Base-by-base conservation (phyloP, 2,797 vertebrate genomes). In the Coendou prehensilis region DNA sequence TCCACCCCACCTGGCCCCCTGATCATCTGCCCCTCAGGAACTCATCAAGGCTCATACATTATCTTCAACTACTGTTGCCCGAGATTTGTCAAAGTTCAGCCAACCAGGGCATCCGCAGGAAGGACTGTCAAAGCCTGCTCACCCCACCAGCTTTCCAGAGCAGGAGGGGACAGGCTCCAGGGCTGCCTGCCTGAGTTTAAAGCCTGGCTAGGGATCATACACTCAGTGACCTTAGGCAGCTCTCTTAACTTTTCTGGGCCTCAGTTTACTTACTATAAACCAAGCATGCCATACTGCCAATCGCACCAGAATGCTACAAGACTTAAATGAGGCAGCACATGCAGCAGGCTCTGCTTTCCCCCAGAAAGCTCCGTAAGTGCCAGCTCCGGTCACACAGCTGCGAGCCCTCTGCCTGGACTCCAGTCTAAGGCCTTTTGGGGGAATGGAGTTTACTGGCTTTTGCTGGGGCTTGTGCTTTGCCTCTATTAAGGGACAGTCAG, bases 241-340 rank as follows among this genome's bases (percentile, higher is more conserved):
- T 50, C 50, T 47, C 41, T 63, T 9, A 80, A 45, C 5, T 81
- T 88, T 89, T 47, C 61, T 47, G 63, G 69, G 56, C 14, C 23
- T 95, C 47, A 11, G 50, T 95, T 91, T 83, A 89, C 30, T 86
- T 10, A 91, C 30, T 54, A 47, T 83, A 93, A 93, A 91, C 69
- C 11, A 28, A 30, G 52, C n/a, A 28, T 61, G 37, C 47, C 45
- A 22, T 26, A 17, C 78, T 52, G 54, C 52, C 41, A 22, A n/a
- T 69, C n/a, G 26, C 59, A 69, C 9, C 23, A 45, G 33, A 7
- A 6, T 33, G 52, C 8, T 26, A 2, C 22, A 64, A 93, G 91
- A 71, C 30, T 33, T 57, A 71, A 88, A 59, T 0, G 13, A 95
- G 54, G n/a, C 1, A 4, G 59, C 41, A 7, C 4, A 8, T 0